phyloP scores from a whole-genome alignment of 2,888 invertebrate species.

The Drosophila birchii region DNA sequence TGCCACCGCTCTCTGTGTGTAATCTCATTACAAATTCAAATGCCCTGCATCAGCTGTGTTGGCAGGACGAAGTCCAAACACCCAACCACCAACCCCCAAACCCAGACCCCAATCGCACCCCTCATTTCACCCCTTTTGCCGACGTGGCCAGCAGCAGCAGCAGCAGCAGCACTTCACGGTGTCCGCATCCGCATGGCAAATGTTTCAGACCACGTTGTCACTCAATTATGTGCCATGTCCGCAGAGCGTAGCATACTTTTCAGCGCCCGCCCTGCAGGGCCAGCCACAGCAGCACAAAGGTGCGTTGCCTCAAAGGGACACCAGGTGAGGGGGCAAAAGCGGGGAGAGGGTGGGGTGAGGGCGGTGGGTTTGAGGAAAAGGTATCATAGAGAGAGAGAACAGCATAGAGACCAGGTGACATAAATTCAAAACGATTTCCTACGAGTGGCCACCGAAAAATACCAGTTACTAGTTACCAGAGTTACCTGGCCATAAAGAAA shows the following conservation, averaged over 20 bases:
- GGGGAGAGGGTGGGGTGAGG: background rate
- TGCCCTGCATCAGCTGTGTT: conserved; percentile 56
- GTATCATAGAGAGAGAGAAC: background rate
- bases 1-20: conserved; percentile 44
- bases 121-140: conserved; percentile 16
- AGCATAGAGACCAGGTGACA: conserved; percentile 41
- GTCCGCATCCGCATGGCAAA: conserved; percentile 67
- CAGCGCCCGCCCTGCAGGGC: conserved; percentile 55
- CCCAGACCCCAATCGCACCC: conserved; percentile 12
- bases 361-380: too few relatives aligned
- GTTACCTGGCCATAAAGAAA: background rate
- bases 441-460: conserved; percentile 12
- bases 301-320: conserved; percentile 13
- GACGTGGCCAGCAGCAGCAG: conserved; percentile 4
- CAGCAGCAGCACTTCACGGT: conserved; percentile 27
- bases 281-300: conserved; percentile 15
- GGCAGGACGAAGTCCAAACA: conserved; percentile 11
- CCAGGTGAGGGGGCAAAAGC: background rate
- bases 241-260: conserved; percentile 72
- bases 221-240: conserved; percentile 78
- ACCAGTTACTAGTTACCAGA: conserved; percentile 1
- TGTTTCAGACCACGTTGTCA: conserved; percentile 77
- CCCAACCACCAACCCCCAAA: background rate
- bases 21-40: conserved; percentile 81
- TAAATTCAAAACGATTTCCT: conserved; percentile 39